Conservation (phyloP, 2,113 vertebrate species). For the Oreotragus oreotragus region DNA sequence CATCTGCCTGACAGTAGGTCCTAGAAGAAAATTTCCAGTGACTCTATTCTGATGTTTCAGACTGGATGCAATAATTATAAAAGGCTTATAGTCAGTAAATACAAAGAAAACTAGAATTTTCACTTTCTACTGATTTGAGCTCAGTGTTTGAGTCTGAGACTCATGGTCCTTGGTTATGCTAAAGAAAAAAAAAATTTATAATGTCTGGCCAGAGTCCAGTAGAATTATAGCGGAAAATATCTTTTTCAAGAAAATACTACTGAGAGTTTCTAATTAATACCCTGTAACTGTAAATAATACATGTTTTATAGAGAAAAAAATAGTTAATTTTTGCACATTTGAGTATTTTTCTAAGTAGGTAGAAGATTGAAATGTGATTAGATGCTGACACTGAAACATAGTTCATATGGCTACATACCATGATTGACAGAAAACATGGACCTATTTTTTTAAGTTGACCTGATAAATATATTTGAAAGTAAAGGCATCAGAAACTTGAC, state of each 20-base stretch:
- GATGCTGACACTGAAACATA: background rate
- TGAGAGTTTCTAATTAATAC: conserved; percentile 45
- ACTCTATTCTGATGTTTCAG: background rate
- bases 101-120: background rate
- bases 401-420: background rate
- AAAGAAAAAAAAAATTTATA: background rate
- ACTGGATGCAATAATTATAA: background rate
- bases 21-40: background rate
- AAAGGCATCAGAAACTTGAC: conserved; percentile 41
- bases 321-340: conserved; percentile 42
- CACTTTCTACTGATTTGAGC: background rate
- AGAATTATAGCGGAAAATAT: conserved; percentile 14
- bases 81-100: background rate
- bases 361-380: conserved; percentile 50
- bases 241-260: background rate
- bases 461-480: conserved; percentile 25
- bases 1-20: background rate
- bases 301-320: background rate
- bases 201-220: background rate
- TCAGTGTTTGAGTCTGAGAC: background rate
- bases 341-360: conserved; percentile 49
- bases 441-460: background rate
- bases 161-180: background rate
- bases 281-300: conserved; percentile 55
- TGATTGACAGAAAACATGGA: conserved; percentile 17